Evolutionary conservation across 2,113 vertebrate species (phyloP), one percentile per base, ranked within the genome.

Genomic region (Vulpes lagopus): DNA sequence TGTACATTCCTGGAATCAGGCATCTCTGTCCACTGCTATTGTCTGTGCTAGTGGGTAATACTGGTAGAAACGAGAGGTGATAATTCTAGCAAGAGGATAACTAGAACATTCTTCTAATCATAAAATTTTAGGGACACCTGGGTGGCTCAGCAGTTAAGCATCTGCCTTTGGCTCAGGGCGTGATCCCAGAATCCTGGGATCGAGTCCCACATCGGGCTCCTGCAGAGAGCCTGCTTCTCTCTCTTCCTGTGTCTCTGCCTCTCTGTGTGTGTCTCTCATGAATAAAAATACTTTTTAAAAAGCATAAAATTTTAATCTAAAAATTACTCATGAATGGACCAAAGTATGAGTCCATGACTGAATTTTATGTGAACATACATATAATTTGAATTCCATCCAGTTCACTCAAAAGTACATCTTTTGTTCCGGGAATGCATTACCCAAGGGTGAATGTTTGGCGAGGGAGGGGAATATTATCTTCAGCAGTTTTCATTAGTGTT

Each of bases 1-100:
- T 73, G 19, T 23, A 1, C 15, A 20, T 51, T 19, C 92, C 76
- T 43, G 55, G 51, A 25, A 35, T 51, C 10, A 2, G 49, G 57
- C n/a, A 8, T 32, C 32, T 69, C 57, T 65, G 19, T 65, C 86
- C 65, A 5, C 5, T 14, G 38, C 69, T 78, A 2, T 20, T 67
- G 20, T 60, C 53, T 22, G 1, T 84, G 27, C 53, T 32, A 9
- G 30, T 51, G 23, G 23, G 43, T 17, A 49, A 65, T 51, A 59
- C 57, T 73, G 73, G 25, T 57, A 76, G 73, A 86, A 93, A 95
- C 7, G 74, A 80, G 11, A 79, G 16, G 55, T 60, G 74, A 87
- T 67, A 10, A n/a, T 93, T 82, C 43, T 80, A 85, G 55, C 64
- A 83, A 43, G 64, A 86, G 11, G 17, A 16, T 35, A 62, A 64